Evolutionary conservation across 2,888 invertebrate genomes (phyloP), one percentile per base, ranked within the genome.

Genomic region (Tenthredo livida): DNA sequence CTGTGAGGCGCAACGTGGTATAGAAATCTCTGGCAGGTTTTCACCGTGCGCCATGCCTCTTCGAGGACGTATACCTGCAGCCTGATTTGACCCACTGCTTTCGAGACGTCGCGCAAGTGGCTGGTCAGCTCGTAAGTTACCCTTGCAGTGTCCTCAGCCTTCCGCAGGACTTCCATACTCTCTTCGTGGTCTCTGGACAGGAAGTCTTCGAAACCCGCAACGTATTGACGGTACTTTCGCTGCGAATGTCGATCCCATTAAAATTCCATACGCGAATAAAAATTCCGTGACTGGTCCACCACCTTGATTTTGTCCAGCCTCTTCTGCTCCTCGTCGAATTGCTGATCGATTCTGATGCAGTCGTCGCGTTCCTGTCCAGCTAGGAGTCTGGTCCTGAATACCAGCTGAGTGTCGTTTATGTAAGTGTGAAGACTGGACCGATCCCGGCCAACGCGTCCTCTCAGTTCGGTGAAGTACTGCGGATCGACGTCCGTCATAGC

Each of bases 1-100:
- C 94, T 93, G 67, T 95, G 94, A 1, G 96, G 96, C 61, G 96
- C 95, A n/a, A 96, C 92, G 89, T 95, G 94, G 91, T 95, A 96
- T n/a, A 96, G 93, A 93, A 96, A 96, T 88, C 95, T 94, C 84
- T 96, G 96, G 91, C 96, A 96, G 92, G 95, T 95, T 90, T 95
- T 96, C 85, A 95, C 95, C 73, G 94, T 93, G 78, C 95, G 91
- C 94, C 96, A 96, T 87, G 94, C 94, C 89, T 96, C 96, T 88
- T 96, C 96, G 84, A 96, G 93, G 37, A 94, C 94, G 86, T 96
- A 94, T 33, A 96, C 93, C 83, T 94, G 93, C 40, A 94, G 86
- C 4, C 91, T 89, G 7, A 90, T 86, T 73, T 90, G 89, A 37
- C 91, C 90, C 33, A 89, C 90, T n/a, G 88, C 89, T 12, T 88